Percentiles rank a stretch among this genome's conserved stretches.
phyloP scores from a whole-genome alignment of 2,888 invertebrate species.

The Ctena decussata region DNA sequence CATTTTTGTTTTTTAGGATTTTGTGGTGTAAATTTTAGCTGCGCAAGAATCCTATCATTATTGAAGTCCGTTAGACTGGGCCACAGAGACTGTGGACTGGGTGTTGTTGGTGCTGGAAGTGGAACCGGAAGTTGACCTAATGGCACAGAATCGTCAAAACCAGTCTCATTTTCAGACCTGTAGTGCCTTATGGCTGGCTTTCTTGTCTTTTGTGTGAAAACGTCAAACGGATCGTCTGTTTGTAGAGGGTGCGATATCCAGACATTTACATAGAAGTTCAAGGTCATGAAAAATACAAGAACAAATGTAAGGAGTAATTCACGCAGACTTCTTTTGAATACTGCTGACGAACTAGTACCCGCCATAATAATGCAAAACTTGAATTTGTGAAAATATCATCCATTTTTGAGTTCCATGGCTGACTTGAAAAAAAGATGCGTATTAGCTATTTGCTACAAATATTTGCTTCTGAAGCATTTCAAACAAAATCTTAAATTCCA shows the following conservation, averaged over 20 bases:
- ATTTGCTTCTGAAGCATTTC: too few species aligned
- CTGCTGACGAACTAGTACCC: too few species aligned
- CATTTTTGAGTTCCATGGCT: too few species aligned
- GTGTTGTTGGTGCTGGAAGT: background rate
- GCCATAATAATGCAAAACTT: too few species aligned
- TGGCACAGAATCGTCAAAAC: background rate
- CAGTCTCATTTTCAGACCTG: background rate
- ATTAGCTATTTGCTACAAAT: too few species aligned
- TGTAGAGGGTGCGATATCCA: too few species aligned
- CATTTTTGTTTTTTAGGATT: background rate
- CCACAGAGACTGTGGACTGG: conserved; percentile 14
- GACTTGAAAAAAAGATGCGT: too few species aligned
- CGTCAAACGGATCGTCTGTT: background rate
- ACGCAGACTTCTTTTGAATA: background rate
- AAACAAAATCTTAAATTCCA: too few species aligned
- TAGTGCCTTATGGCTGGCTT: background rate
- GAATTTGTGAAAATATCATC: too few species aligned
- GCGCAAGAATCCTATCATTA: conserved; percentile 45
- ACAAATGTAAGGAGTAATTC: background rate
- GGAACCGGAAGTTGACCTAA: background rate
- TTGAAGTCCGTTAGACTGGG: conserved; percentile 26
- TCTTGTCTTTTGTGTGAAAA: background rate
- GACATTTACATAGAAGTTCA: conserved; percentile 58
- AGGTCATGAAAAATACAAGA: conserved; percentile 33
- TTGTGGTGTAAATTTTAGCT: conserved; percentile 32